Conservation (phyloP, 2,797 vertebrate genomes). For the Enteromius thamalakanensis region DNA sequence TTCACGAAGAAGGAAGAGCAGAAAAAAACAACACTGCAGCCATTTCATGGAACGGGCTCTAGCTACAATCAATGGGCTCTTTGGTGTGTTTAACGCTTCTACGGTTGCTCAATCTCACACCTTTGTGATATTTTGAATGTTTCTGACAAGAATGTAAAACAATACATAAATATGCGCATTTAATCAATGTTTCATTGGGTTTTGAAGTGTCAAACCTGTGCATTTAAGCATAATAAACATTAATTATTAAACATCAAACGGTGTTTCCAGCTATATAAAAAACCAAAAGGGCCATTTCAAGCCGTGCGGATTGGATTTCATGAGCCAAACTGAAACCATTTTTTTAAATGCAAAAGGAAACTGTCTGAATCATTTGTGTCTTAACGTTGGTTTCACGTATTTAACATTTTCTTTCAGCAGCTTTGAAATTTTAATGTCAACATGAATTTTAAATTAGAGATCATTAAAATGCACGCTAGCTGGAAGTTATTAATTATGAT, state of each 20-base stretch:
- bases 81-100: conserved; percentile 2
- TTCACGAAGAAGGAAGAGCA: conserved; percentile 65
- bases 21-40: conserved; percentile 61
- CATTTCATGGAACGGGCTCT: conserved; percentile 64
- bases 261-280: not conserved
- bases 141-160: not conserved
- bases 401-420: not conserved
- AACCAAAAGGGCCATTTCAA: not conserved
- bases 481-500: not conserved
- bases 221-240: conserved; percentile 7
- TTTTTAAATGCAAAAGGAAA: not conserved
- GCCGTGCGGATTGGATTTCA: not conserved
- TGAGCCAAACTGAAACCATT: not conserved
- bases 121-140: not conserved
- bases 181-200: not conserved
- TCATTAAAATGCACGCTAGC: not conserved
- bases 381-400: not conserved
- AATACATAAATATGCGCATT: not conserved
- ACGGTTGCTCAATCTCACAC: not conserved
- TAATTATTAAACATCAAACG: not conserved
- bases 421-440: not conserved
- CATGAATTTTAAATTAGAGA: not conserved
- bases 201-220: not conserved
- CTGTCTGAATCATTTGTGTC: not conserved
- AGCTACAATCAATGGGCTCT: conserved; percentile 40